Conservation (phyloP, 1,140 invertebrate species). For the Ganaspis sp. region DNA sequence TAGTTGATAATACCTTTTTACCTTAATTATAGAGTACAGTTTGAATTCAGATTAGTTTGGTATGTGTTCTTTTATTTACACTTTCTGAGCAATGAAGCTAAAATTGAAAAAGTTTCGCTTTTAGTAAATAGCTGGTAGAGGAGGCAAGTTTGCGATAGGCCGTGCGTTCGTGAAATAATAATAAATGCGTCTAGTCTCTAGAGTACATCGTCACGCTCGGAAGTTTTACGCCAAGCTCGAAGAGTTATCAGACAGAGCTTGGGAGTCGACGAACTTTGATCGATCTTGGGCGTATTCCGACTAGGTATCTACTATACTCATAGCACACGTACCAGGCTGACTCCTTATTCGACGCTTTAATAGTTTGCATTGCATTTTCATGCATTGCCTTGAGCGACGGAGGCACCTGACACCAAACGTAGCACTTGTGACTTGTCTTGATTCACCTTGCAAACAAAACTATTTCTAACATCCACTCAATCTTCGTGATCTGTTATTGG, state of each 20-base stretch:
- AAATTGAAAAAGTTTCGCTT: conserved; percentile 7
- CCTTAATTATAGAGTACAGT: not conserved
- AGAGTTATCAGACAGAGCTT: conserved; percentile 25
- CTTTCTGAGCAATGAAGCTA: not conserved
- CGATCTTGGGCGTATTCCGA: conserved; percentile 53
- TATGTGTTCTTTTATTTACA: not conserved
- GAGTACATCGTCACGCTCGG: not conserved
- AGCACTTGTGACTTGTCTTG: conserved; percentile 3
- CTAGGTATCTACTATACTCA: not conserved
- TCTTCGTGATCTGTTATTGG: not conserved
- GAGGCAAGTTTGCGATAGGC: not conserved
- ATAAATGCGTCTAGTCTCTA: conserved; percentile 13
- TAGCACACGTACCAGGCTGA: not conserved
- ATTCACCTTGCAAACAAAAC: conserved; percentile 9
- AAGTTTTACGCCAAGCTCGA: conserved; percentile 7
- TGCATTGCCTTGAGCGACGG: conserved; percentile 7
- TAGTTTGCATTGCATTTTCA: conserved; percentile 10
- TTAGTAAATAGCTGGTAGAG: not conserved
- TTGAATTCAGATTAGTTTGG: not conserved
- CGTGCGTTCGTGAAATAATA: conserved; percentile 6
- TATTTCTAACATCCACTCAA: not conserved
- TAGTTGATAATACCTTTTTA: too few relatives aligned
- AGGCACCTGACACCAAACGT: conserved; percentile 12
- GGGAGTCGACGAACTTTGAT: conserved; percentile 65
- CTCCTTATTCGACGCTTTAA: conserved; percentile 13